Evolutionary conservation across 2,797 vertebrate species (phyloP).

Genomic region (Delichon dasypus): DNA sequence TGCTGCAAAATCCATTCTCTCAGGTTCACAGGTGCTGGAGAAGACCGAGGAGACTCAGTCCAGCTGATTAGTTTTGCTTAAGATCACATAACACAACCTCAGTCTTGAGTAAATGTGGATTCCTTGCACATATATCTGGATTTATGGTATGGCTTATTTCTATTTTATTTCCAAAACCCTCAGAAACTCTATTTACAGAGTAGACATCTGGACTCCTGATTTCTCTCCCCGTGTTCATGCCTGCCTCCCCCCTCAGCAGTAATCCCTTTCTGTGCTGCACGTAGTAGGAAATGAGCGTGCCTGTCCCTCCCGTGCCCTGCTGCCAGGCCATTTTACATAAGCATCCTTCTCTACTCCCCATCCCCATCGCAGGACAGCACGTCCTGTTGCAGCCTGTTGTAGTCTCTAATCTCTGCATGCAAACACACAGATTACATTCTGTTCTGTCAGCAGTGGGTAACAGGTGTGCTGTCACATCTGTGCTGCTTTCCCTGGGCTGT

Average conservation of each 20-base stretch:
- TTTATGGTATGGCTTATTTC: not conserved
- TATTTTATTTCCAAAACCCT: not conserved
- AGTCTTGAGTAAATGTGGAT: not conserved
- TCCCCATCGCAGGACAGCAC: not conserved
- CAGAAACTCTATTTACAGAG: not conserved
- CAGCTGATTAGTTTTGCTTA: not conserved
- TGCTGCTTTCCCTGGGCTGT: not conserved
- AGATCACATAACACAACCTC: not conserved
- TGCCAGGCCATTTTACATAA: slow-evolving; percentile 16
- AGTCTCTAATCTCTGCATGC: slow-evolving; percentile 14
- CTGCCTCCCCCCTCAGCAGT: not conserved
- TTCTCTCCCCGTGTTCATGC: not conserved
- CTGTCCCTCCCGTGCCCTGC: not conserved
- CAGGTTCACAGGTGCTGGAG: not conserved
- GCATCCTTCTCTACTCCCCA: not conserved
- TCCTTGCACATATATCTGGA: not conserved
- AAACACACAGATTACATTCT: slow-evolving; percentile 10
- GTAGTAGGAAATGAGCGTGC: not conserved
- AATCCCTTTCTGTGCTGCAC: not conserved
- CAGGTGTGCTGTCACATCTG: not conserved
- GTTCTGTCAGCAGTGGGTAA: not conserved
- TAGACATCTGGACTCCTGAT: slow-evolving; percentile 42
- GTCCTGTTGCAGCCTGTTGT: not conserved
- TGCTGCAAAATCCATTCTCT: not conserved
- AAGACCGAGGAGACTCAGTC: not conserved